Evolutionary conservation across 2,888 invertebrate genomes (phyloP).

Genomic region (Apamea crenata): DNA sequence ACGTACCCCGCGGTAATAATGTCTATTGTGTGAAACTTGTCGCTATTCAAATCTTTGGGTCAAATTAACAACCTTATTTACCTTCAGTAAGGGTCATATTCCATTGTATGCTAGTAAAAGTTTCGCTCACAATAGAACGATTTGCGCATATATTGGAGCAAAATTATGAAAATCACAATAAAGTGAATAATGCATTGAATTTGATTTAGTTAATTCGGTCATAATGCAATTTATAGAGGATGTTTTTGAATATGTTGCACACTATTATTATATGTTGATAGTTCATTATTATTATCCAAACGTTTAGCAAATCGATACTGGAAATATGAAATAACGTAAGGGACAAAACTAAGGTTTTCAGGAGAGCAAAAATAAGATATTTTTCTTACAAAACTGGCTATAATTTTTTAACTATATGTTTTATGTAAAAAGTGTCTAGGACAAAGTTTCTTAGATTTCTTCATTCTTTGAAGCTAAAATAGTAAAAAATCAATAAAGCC

Average conservation of each 20-base stretch:
- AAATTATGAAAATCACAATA: conserved; percentile 54
- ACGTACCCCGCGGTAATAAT: conserved; percentile 74
- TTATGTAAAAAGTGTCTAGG: too few species aligned
- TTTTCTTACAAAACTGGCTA: too few species aligned
- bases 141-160: conserved; percentile 63
- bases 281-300: conserved; percentile 23
- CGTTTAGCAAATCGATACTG: background rate
- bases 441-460: too few species aligned
- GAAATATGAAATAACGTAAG: too few species aligned
- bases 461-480: too few species aligned
- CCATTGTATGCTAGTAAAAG: conserved; percentile 1
- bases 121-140: conserved; percentile 63
- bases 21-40: conserved; percentile 76
- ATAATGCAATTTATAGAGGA: conserved; percentile 32
- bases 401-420: too few species aligned
- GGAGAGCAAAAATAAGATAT: too few species aligned
- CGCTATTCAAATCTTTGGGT: conserved; percentile 64
- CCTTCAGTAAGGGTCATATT: conserved; percentile 49
- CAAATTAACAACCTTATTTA: conserved; percentile 31
- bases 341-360: too few species aligned
- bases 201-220: conserved; percentile 52
- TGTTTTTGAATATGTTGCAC: conserved; percentile 13
- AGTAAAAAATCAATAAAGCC: too few species aligned
- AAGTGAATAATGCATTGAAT: conserved; percentile 46
- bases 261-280: background rate